These are phyloP conservation scores for Pogoniulus pusillus DNA, from an alignment of 2,797 vertebrate genomes.

Conservation along the genomic window DNA sequence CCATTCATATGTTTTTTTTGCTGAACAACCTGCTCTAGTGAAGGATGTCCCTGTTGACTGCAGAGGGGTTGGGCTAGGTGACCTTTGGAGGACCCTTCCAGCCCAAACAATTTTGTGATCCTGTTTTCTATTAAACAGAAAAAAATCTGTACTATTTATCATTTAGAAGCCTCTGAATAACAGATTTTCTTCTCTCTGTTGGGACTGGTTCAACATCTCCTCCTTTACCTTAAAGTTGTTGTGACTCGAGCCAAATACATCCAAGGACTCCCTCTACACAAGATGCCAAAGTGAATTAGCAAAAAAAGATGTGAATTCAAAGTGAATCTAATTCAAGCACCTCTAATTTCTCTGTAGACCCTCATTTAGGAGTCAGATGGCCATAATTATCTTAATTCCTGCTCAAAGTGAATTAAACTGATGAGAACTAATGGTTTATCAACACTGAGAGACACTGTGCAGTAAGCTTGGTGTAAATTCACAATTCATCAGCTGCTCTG, in stretches of 20 bases:
- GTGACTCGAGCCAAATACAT: background rate
- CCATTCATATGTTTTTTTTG: background rate
- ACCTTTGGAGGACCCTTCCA: no score
- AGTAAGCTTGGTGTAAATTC: background rate
- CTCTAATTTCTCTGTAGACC: conserved; percentile 1
- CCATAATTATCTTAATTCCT: conserved; percentile 36
- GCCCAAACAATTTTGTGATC: no score
- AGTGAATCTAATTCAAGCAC: background rate
- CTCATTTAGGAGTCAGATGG: conserved; percentile 34
- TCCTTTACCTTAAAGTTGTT: background rate
- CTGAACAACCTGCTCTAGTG: background rate
- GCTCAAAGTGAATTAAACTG: conserved; percentile 34
- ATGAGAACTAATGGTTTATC: conserved; percentile 20
- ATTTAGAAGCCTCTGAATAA: background rate
- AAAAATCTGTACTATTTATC: background rate
- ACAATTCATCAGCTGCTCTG: conserved; percentile 13
- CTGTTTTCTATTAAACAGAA: background rate
- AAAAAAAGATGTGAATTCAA: conserved; percentile 26
- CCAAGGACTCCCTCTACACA: background rate
- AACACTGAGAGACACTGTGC: conserved; percentile 3
- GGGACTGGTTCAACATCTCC: background rate
- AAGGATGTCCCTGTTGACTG: no score
- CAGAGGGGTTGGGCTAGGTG: no score
- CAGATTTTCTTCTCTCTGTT: background rate
- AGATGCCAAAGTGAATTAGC: conserved; percentile 14